Evolutionary conservation across 2,888 invertebrate genomes (phyloP).

Genomic region (Drosophila eohydei): DNA sequence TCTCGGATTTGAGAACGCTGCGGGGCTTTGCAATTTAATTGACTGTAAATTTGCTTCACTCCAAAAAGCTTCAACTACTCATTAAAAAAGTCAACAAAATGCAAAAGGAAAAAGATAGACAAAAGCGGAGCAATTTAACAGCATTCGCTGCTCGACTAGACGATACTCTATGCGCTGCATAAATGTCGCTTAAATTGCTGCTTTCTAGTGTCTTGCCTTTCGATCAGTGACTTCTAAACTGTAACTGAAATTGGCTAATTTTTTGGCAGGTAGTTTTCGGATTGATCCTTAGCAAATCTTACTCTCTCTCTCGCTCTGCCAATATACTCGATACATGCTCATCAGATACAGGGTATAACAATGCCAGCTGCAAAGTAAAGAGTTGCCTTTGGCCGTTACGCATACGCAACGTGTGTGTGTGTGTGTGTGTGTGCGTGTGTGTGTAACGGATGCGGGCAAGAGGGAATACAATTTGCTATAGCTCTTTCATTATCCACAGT

Average conservation of each 20-base stretch:
- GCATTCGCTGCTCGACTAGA: neutral
- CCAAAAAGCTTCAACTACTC: conserved; percentile 73
- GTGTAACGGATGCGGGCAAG: neutral
- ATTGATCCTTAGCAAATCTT: too few relatives aligned
- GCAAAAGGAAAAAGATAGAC: neutral
- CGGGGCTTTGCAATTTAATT: conserved; percentile 67
- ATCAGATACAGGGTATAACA: conserved; percentile 12
- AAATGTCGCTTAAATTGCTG: neutral
- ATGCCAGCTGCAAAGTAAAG: conserved; percentile 28
- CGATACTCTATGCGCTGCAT: neutral
- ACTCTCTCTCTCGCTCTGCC: neutral
- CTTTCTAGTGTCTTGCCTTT: neutral
- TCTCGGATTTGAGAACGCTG: conserved; percentile 14
- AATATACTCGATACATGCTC: neutral
- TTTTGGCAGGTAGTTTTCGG: too few relatives aligned
- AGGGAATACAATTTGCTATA: conserved; percentile 14
- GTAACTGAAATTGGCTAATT: neutral
- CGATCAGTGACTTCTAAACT: neutral
- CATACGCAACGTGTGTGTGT: conserved; percentile 52
- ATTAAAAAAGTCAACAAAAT: conserved; percentile 53
- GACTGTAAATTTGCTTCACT: conserved; percentile 75
- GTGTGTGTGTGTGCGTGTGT: neutral
- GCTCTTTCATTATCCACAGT: conserved; percentile 69
- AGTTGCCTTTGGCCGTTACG: conserved; percentile 64
- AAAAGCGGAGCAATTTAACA: neutral